These are phyloP conservation scores for Polypterus bichir DNA, from an alignment of 2,113 vertebrate species.

Conservation along the genomic window DNA sequence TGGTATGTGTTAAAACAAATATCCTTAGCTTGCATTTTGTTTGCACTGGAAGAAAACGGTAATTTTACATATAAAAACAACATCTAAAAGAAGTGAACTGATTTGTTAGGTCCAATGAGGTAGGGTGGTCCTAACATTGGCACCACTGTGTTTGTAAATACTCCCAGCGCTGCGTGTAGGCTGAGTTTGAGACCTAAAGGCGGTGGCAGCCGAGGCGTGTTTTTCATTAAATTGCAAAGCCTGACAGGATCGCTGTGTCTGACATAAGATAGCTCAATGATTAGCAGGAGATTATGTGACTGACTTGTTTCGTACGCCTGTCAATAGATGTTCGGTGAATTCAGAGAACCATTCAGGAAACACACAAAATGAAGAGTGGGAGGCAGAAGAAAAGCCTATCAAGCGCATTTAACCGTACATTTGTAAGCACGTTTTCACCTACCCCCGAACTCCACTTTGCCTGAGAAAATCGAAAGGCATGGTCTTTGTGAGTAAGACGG, in stretches of 20 bases:
- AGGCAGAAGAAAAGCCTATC: conserved; percentile 11
- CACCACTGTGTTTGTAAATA: conserved; percentile 32
- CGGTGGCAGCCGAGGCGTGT: conserved; percentile 21
- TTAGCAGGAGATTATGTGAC: conserved; percentile 32
- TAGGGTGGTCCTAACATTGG: conserved; percentile 18
- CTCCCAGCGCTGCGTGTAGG: conserved; percentile 14
- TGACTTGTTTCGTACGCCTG: conserved; percentile 31
- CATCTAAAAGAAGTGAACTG: too few species aligned
- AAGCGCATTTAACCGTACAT: conserved; percentile 12
- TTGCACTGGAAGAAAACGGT: too few species aligned
- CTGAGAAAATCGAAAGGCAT: conserved; percentile 6
- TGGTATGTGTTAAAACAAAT: too few species aligned
- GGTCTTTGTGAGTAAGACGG: conserved; percentile 4
- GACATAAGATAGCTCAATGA: conserved; percentile 22
- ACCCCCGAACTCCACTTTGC: conserved; percentile 16
- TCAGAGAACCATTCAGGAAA: conserved; percentile 20
- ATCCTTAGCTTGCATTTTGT: too few species aligned
- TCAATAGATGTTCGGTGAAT: conserved; percentile 17
- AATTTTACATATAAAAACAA: too few species aligned
- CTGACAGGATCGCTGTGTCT: conserved; percentile 23
- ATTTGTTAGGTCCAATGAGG: conserved; percentile 11
- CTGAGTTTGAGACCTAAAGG: conserved; percentile 23
- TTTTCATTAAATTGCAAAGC: conserved; percentile 28
- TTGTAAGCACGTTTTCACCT: conserved; percentile 11
- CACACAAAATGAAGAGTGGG: conserved; percentile 2